A percentile compares a stretch with the other conserved stretches of the same genome.
Evolutionary conservation across 2,113 vertebrate species (phyloP).

Genomic region (Dipodomys stephensi): DNA sequence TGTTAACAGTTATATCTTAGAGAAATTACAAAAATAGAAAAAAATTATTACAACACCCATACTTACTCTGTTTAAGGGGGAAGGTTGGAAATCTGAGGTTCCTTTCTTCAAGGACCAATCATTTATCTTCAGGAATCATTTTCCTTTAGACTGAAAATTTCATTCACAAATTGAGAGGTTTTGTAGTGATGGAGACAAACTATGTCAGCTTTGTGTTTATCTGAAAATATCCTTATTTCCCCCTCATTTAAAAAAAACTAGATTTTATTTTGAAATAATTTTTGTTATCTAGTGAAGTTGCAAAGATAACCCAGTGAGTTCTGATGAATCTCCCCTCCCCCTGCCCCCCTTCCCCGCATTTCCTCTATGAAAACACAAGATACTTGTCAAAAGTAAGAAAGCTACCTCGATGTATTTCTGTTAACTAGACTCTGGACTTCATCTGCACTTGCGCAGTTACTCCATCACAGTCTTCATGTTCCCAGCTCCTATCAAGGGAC

Average conservation of each 20-base stretch:
- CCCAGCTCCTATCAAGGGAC: background rate
- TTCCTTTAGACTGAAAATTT: slow-evolving; percentile 29
- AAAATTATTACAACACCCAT: background rate
- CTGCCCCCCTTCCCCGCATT: no score
- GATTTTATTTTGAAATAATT: background rate
- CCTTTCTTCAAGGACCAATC: background rate
- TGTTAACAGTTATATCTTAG: slow-evolving; percentile 1
- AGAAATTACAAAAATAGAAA: slow-evolving; percentile 46
- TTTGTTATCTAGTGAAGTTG: no score
- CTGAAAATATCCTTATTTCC: slow-evolving; percentile 43
- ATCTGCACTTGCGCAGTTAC: background rate
- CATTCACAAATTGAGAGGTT: background rate
- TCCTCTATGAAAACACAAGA: no score
- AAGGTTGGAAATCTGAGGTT: background rate
- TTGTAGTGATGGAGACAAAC: background rate
- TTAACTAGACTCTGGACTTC: background rate
- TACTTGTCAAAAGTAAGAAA: slow-evolving; percentile 16
- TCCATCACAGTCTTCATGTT: background rate
- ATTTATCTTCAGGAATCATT: background rate
- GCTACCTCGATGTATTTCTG: background rate
- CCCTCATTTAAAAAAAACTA: background rate
- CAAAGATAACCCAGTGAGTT: background rate
- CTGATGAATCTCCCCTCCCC: background rate
- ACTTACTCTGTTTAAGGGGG: background rate
- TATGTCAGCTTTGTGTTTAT: slow-evolving; percentile 31